Base-by-base conservation (phyloP, 2,797 vertebrate species). In the Salarias fasciatus region DNA sequence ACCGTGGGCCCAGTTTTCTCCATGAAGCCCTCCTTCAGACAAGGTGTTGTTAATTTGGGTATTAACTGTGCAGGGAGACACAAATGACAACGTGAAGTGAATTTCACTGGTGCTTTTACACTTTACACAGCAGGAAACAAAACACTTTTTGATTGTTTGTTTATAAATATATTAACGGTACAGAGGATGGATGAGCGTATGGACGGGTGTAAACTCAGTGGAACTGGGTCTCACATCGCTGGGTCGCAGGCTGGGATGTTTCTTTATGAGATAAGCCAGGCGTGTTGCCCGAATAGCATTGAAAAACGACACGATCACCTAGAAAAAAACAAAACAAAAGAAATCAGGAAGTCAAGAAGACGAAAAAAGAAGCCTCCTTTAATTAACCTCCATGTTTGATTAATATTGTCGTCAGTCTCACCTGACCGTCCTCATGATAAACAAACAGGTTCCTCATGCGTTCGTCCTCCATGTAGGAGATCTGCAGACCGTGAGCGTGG, bases 1-100 rank as follows among this genome's bases (percentile, higher is more conserved):
- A 97, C 96, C 91, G 91, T 95, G 28, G 96, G 96, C 10, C 96
- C 96, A 0, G 95, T 97, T 88, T 97, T 97, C 81, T 96, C 94
- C 96, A 97, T 97, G 83, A 93, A 95, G 7, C 96, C 96, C 84
- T 95, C 94, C 87, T 92, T 95, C 75, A 93, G 55, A 69, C 88
- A 94, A 59, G 72, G 83, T 83, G 90, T 88, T 44, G 93, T 94
- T 84, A 97, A 86, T 75, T 91, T 90, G 43, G 94, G 93, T 86
- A 94, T 70, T 35, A 97, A 88, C 96, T 97, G 78, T 53, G 48
- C 10, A 71, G 62, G 70, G 15, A 79, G 30, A 78, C 15, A 63
- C 12, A 2, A 8, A 13, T 0, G 48, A 24, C 5, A 30, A 2
- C 9, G 11, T 72, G 45, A 40, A 29, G 3, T 29, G 4, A 13